phyloP scores from a whole-genome alignment of 2,888 invertebrate genomes.

The Allygus modestus region DNA sequence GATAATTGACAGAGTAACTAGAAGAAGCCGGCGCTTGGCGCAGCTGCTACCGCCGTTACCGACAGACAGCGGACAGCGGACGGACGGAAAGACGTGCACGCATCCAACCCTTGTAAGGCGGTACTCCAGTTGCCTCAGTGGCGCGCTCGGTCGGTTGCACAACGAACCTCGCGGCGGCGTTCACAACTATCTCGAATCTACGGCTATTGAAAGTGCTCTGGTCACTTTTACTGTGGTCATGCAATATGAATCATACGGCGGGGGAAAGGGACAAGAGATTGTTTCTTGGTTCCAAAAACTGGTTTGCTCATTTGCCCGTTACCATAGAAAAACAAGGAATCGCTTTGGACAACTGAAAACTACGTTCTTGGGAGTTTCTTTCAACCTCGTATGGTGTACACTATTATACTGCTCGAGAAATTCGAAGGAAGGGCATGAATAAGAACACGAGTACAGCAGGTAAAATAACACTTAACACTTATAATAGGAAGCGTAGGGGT shows the following conservation, averaged over 20 bases:
- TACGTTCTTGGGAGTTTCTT: too few species aligned
- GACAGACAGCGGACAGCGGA: too few species aligned
- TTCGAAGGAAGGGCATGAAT: too few species aligned
- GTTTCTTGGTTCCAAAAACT: conserved; percentile 37
- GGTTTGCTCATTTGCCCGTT: conserved; percentile 5
- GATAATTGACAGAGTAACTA: neutral
- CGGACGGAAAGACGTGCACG: neutral
- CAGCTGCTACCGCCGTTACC: neutral
- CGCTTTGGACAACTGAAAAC: too few species aligned
- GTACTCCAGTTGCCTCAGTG: conserved; percentile 12
- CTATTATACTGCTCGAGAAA: too few species aligned
- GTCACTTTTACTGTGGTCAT: conserved; percentile 56
- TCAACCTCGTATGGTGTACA: too few species aligned
- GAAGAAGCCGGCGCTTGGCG: neutral
- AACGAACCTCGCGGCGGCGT: conserved; percentile 31
- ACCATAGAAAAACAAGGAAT: neutral
- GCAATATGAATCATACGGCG: conserved; percentile 52
- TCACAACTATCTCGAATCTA: conserved; percentile 53
- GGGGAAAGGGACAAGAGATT: conserved; percentile 52
- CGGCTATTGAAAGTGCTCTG: conserved; percentile 56
- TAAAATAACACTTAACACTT: too few species aligned
- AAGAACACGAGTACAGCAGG: too few species aligned
- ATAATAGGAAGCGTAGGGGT: too few species aligned
- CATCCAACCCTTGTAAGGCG: neutral
- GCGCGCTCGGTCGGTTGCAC: conserved; percentile 13